A percentile compares a stretch with the other conserved stretches of the same genome.
Conservation (phyloP, 2,888 invertebrate genomes). For the Caenorhabditis parvicauda region DNA sequence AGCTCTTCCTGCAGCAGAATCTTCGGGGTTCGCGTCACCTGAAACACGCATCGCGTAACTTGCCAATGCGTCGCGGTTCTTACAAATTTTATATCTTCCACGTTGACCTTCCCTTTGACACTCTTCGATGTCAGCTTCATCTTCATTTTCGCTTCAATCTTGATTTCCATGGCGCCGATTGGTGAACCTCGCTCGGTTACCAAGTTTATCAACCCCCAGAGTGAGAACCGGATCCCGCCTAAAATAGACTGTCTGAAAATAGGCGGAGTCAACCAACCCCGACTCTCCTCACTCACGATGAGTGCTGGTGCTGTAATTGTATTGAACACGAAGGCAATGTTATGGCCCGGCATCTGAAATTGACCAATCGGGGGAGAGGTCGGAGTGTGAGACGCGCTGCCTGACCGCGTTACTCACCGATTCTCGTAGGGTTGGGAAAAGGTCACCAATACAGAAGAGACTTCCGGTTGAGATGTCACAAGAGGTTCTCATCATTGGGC, state of each 20-base stretch:
- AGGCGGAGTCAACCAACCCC: conserved; percentile 14
- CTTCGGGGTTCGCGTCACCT: conserved; percentile 53
- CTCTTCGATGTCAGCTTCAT: conserved; percentile 52
- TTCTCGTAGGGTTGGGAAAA: conserved; percentile 55
- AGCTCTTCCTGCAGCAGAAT: conserved; percentile 57
- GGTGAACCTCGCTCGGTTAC: conserved; percentile 38
- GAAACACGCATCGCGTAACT: conserved; percentile 2
- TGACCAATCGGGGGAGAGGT: neutral
- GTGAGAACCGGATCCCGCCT: conserved; percentile 52
- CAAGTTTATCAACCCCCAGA: conserved; percentile 41
- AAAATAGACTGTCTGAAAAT: neutral
- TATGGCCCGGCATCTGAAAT: conserved; percentile 47
- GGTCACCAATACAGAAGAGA: conserved; percentile 58
- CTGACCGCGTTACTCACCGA: conserved; percentile 17
- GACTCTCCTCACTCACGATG: conserved; percentile 31
- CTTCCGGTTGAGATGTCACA: conserved; percentile 51
- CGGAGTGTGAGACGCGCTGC: neutral
- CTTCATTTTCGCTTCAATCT: conserved; percentile 55
- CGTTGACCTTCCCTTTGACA: conserved; percentile 55
- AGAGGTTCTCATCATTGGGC: conserved; percentile 59
- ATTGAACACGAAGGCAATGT: conserved; percentile 43
- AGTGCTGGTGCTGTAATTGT: conserved; percentile 38
- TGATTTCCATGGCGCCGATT: conserved; percentile 44
- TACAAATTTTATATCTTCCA: conserved; percentile 53
- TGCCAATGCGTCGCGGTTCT: neutral